Evolutionary conservation across 2,888 invertebrate species (phyloP), one percentile per base, ranked within the genome.

Genomic region (Ichneumoninae sp.): DNA sequence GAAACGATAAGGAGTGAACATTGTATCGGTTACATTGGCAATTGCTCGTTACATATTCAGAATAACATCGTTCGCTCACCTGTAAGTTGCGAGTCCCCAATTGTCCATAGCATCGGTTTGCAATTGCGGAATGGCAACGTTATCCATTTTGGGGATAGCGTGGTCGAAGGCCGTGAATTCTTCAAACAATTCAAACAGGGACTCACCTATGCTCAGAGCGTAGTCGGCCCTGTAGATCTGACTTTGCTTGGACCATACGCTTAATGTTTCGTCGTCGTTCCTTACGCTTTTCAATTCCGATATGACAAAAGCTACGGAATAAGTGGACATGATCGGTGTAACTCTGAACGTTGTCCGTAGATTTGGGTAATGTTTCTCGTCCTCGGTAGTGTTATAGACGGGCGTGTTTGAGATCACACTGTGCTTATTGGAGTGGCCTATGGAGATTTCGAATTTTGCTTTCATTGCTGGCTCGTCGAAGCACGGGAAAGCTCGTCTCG

Each of bases 41-140:
- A 47, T 52, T 57, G 10, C 26, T 57, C 13, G 52, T 4, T 3
- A 52, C 19, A 52, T 7, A 19, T 52, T 19, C 52, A 47, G 16
- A 16, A 47, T 52, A 52, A 19, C 52, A 26, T 13, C 22, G 22
- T 54, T 54, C 26, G 22, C 83, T 88, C 90, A 96, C 96, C 95
- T 95, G 94, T 97, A 98, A 2, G 97, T 97, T 44, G 98, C 96
- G 60, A 98, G 93, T 5, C 98, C 98, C 98, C 98, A 98, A 92
- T 98, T 98, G 92, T 98, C 98, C 98, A 98, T 98, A 30, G 98
- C 98, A 0, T 97, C 97, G 4, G 97, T 97, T 76, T 96, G 96
- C 91, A 98, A 98, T 92, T 98, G 98, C 0, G 98, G 98, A 82
- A 98, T 94, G 0, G 98, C 98, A 22, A 98, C 96, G 97, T 98